Evolutionary conservation across 2,113 vertebrate genomes (phyloP).

Genomic region (Stomatorhinus ivindoensis): DNA sequence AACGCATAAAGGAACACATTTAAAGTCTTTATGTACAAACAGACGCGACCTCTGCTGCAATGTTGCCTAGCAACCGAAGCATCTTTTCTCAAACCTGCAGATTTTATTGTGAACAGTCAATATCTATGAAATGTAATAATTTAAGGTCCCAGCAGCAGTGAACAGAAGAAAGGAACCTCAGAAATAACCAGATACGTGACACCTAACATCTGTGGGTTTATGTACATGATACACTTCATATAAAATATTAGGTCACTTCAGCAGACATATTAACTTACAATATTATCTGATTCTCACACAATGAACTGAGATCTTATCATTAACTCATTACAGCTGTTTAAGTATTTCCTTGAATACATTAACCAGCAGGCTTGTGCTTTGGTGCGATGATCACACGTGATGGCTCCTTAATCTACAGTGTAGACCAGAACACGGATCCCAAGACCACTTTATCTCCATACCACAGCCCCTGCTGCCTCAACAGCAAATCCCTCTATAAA

Average conservation of each 20-base stretch:
- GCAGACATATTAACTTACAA: background rate
- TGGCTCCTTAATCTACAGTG: background rate
- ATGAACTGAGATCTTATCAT: background rate
- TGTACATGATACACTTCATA: background rate
- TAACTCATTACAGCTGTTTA: background rate
- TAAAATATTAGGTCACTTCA: background rate
- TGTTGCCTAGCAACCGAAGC: constrained; percentile 7
- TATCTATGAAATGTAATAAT: background rate
- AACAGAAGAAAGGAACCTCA: background rate
- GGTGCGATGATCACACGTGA: background rate
- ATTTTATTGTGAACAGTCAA: background rate
- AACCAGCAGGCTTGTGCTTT: background rate
- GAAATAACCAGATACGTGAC: background rate
- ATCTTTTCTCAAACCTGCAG: background rate
- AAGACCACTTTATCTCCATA: background rate
- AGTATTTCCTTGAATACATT: background rate
- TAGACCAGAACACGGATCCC: background rate
- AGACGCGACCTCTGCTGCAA: background rate
- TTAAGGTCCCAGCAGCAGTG: background rate
- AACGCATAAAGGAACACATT: background rate
- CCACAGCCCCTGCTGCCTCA: background rate
- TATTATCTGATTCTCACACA: background rate
- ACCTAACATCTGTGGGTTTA: background rate
- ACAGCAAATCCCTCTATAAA: background rate
- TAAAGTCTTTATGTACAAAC: background rate